Conservation (phyloP, 2,888 invertebrate genomes). For the Pedicia rivosa region DNA sequence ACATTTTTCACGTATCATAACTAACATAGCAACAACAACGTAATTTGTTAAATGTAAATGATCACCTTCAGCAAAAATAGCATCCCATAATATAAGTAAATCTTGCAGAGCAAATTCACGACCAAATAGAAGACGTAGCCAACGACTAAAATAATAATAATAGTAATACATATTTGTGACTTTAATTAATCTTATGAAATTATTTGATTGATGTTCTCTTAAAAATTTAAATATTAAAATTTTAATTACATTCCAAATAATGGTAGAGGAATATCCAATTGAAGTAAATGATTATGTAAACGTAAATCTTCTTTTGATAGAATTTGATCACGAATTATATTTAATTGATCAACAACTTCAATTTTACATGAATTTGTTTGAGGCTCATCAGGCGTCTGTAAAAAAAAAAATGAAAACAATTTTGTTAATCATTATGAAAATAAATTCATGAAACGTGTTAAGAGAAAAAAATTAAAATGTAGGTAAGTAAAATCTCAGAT, state of each 20-base stretch:
- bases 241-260: slow-evolving; percentile 66
- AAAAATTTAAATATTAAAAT: neutral
- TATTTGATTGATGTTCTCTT: slow-evolving; percentile 1
- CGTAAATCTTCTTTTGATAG: slow-evolving; percentile 45
- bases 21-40: slow-evolving; percentile 60
- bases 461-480: slow-evolving; percentile 3
- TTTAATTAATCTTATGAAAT: too few relatives aligned
- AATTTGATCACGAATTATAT: slow-evolving; percentile 42
- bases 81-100: slow-evolving; percentile 66
- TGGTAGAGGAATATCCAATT: slow-evolving; percentile 64
- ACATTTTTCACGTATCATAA: slow-evolving; percentile 52
- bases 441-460: neutral
- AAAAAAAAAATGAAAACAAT: neutral
- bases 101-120: slow-evolving; percentile 68
- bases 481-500: neutral
- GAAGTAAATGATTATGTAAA: slow-evolving; percentile 45
- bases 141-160: slow-evolving; percentile 40
- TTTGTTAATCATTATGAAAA: slow-evolving; percentile 1
- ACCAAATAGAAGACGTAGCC: slow-evolving; percentile 69
- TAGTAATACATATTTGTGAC: neutral
- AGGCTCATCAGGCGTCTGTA: slow-evolving; percentile 8
- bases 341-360: slow-evolving; percentile 44
- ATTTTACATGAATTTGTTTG: slow-evolving; percentile 21
- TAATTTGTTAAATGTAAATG: slow-evolving; percentile 41
- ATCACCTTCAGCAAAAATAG: slow-evolving; percentile 55